Evolutionary conservation across 2,888 invertebrate species (phyloP).

Genomic region (Acanthacorydalis orientalis): DNA sequence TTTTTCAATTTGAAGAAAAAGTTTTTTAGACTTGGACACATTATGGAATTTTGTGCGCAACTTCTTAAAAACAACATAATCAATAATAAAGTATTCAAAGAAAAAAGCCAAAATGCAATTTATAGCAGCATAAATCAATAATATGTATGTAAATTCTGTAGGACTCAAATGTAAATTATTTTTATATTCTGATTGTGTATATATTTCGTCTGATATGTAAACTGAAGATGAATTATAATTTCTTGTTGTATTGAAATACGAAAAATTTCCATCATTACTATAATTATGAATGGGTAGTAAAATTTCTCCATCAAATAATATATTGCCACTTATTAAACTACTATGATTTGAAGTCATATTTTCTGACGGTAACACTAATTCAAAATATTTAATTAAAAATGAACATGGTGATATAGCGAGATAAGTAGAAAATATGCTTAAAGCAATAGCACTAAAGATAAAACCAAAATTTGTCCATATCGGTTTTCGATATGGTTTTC

Average conservation of each 20-base stretch:
- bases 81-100: conserved; percentile 38
- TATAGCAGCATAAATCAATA: conserved; percentile 31
- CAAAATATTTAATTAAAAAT: conserved; percentile 34
- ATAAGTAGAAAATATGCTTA: conserved; percentile 31
- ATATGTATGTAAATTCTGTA: conserved; percentile 16
- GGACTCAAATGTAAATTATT: not conserved
- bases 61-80: conserved; percentile 35
- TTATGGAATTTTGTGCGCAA: conserved; percentile 30
- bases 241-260: not conserved
- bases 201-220: too few relatives aligned
- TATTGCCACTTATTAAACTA: not conserved
- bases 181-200: not conserved
- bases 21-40: conserved; percentile 32
- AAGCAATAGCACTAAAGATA: conserved; percentile 27
- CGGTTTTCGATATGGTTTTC: conserved; percentile 44
- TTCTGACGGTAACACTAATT: conserved; percentile 47
- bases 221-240: not conserved
- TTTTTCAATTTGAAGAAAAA: conserved; percentile 37
- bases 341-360: conserved; percentile 26
- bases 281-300: not conserved
- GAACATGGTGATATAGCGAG: conserved; percentile 29
- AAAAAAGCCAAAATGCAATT: conserved; percentile 36
- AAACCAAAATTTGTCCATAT: conserved; percentile 41
- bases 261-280: not conserved
- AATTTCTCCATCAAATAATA: not conserved